Evolutionary conservation across 2,888 invertebrate species (phyloP).

Genomic region (Tetropium fuscum): DNA sequence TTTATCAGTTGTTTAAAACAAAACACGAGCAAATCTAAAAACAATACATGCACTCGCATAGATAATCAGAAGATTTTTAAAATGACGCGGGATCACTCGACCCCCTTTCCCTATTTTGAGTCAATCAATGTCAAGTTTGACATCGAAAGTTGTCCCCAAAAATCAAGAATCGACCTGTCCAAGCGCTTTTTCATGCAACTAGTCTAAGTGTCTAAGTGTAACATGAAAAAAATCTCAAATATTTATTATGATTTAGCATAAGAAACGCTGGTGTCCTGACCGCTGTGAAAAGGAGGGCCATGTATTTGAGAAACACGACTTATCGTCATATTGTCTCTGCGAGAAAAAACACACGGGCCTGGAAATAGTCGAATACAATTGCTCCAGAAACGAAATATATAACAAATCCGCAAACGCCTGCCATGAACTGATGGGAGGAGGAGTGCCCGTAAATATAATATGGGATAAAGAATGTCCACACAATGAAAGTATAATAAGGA

Average conservation of each 20-base stretch:
- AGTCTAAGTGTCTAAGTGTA: too few relatives aligned
- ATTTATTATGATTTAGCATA: not conserved
- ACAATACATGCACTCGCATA: too few relatives aligned
- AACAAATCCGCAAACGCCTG: conserved; percentile 7
- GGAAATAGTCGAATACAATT: not conserved
- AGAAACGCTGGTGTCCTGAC: conserved; percentile 4
- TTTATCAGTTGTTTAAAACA: too few relatives aligned
- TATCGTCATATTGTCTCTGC: conserved; percentile 11
- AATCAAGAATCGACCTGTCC: too few relatives aligned
- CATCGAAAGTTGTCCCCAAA: too few relatives aligned
- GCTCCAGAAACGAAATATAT: conserved; percentile 7
- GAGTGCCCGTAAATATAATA: conserved; percentile 18
- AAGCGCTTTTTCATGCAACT: too few relatives aligned
- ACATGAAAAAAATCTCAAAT: not conserved
- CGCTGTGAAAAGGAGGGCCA: conserved; percentile 9
- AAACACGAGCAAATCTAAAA: too few relatives aligned
- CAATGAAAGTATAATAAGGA: conserved; percentile 4
- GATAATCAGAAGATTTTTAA: too few relatives aligned
- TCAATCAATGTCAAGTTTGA: too few relatives aligned
- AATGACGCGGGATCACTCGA: too few relatives aligned
- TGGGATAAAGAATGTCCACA: conserved; percentile 21
- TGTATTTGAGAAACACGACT: conserved; percentile 9
- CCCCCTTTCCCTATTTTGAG: too few relatives aligned
- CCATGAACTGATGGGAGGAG: conserved; percentile 18
- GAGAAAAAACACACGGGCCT: not conserved